phyloP scores from a whole-genome alignment of 2,113 vertebrate genomes.

The Indicator indicator region DNA sequence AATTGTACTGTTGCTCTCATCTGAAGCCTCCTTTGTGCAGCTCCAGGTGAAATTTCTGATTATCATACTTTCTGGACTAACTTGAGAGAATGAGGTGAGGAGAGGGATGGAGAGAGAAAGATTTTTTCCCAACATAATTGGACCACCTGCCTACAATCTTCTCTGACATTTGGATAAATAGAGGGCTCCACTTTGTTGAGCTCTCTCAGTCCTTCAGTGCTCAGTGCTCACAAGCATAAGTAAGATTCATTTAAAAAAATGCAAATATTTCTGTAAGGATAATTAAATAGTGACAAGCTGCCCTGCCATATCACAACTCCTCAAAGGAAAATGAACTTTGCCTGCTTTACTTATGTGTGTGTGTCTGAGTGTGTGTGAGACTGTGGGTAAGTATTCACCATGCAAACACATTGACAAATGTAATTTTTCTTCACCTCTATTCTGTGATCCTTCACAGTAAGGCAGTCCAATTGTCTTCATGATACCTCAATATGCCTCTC shows the following conservation, averaged over 20 bases:
- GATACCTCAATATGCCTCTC: neutral
- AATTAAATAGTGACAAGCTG: slow-evolving; percentile 46
- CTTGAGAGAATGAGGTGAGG: neutral
- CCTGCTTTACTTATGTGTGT: neutral
- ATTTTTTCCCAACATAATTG: neutral
- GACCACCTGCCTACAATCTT: slow-evolving; percentile 2
- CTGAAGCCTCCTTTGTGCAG: neutral
- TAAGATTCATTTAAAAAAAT: slow-evolving; percentile 7
- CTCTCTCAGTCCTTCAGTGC: neutral
- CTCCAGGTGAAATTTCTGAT: slow-evolving; percentile 9
- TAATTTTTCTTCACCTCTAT: slow-evolving; percentile 18
- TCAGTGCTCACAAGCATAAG: neutral
- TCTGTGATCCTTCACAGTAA: neutral
- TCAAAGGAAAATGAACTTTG: slow-evolving; percentile 38
- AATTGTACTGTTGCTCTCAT: neutral
- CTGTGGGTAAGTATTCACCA: neutral
- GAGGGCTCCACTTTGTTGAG: neutral
- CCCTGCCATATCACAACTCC: neutral
- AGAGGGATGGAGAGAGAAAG: neutral
- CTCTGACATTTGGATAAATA: slow-evolving; percentile 37
- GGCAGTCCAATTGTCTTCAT: neutral
- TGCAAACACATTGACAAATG: slow-evolving; percentile 1
- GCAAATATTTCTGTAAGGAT: slow-evolving; percentile 21
- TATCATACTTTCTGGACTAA: neutral
- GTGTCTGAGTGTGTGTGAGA: neutral